phyloP scores from a whole-genome alignment of 2,797 vertebrate genomes.

The Onychomys arenicola region DNA sequence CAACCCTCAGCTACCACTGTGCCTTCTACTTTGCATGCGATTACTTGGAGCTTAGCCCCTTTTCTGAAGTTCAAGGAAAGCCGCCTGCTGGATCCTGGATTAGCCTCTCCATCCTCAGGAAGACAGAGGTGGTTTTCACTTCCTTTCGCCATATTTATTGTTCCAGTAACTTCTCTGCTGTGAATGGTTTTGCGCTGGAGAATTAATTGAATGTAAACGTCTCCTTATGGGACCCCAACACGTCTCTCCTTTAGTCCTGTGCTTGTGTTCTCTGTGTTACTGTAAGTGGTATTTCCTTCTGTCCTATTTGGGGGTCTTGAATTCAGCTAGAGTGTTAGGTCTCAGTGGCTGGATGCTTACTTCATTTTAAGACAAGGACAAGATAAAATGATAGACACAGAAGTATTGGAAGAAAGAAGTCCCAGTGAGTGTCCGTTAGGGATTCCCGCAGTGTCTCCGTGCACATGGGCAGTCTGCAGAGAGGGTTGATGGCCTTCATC shows the following conservation, averaged over 20 bases:
- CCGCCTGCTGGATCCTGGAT: background rate
- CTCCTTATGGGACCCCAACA: accelerated
- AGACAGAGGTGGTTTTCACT: accelerated
- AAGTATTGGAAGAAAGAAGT: background rate
- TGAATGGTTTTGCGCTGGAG: background rate
- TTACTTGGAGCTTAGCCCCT: background rate
- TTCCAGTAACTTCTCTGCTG: background rate
- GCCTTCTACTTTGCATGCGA: background rate
- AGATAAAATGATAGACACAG: background rate
- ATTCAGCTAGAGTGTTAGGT: background rate
- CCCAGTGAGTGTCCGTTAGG: accelerated
- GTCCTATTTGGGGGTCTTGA: background rate
- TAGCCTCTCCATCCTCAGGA: accelerated
- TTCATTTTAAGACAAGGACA: background rate
- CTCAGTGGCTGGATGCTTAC: background rate
- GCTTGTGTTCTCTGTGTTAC: background rate
- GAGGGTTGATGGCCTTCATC: background rate
- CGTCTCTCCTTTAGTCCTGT: background rate
- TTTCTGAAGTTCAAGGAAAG: background rate
- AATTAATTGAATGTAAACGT: background rate
- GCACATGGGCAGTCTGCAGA: accelerated
- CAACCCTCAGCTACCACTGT: background rate
- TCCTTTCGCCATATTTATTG: no score
- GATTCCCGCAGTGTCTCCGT: no score
- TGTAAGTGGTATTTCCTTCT: background rate